Evolutionary conservation across 2,797 vertebrate species (phyloP), one percentile per base, ranked within the genome.

Genomic region (Fistularia commersonii): DNA sequence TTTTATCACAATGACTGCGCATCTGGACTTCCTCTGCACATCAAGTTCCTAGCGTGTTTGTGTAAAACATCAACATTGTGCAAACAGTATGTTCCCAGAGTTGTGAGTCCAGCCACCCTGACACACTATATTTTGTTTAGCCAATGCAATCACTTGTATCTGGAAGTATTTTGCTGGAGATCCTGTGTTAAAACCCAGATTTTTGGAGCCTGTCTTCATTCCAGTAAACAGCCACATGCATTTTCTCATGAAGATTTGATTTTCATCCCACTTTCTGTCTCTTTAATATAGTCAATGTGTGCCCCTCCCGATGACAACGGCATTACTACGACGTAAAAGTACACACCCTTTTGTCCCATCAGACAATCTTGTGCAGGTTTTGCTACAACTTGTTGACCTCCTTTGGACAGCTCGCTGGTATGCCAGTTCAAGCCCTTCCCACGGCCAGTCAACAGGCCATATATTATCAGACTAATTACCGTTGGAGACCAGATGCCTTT

Each of bases 391-490:
- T 81, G 72, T 76, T 82, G 77, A 80, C 79, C 77, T 79, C 68
- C 54, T 61, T 72, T 10, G 53, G 63, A 65, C 57, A 48, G 32
- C 51, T 46, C 39, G 9, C 54, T 65, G 79, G 76, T 74, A 85
- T 80, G 76, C 55, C 56, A 49, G 58, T 41, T 62, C 54, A 66
- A 44, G 63, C 64, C 62, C 72, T 79, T 77, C 74, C 62, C 81
- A 79, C 58, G 34, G 64, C 57, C 64, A 57, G 80, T 61, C 80
- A 81, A 72, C 74, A 72, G 72, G 66, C 70, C 79, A 42, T 84
- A 76, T 79, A 81, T 84, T 77, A 83, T 75, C 72, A 46, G 73
- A 74, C 62, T 68, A 82, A 85, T 86, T 81, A 78, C 77, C 74
- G 73, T 52, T 12, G 50, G 64, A 81, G 77, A 81, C 76, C 58